Evolutionary conservation across 2,888 invertebrate genomes (phyloP).

Genomic region (Dioctria rufipes): DNA sequence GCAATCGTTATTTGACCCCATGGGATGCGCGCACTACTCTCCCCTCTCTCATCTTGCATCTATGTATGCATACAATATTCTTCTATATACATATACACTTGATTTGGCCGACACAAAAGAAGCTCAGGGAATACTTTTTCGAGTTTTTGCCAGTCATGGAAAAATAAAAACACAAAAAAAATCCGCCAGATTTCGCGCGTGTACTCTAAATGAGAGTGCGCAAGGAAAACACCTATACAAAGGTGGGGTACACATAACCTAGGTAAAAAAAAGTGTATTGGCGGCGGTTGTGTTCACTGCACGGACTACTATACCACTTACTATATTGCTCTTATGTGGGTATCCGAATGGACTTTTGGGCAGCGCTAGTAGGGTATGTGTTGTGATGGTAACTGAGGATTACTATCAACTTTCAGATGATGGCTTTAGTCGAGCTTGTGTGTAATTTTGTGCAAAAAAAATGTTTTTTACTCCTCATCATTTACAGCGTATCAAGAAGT

Average conservation of each 20-base stretch:
- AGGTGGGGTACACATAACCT: conserved; percentile 18
- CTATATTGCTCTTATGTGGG: conserved; percentile 11
- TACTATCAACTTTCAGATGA: conserved; percentile 27
- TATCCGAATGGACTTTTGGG: neutral
- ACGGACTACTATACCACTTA: conserved; percentile 17
- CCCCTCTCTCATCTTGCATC: conserved; percentile 27
- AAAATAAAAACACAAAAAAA: conserved; percentile 21
- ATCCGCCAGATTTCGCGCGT: conserved; percentile 33
- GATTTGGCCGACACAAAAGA: conserved; percentile 45
- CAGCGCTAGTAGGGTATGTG: neutral
- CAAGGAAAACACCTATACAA: conserved; percentile 42
- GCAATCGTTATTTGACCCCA: conserved; percentile 42
- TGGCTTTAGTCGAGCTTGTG: conserved; percentile 5
- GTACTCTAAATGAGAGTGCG: conserved; percentile 38
- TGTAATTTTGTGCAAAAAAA: conserved; percentile 1
- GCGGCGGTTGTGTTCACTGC: conserved; percentile 5
- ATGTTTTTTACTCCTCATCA: conserved; percentile 5
- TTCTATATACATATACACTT: neutral
- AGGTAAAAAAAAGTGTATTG: conserved; percentile 5
- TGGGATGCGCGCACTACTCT: conserved; percentile 23
- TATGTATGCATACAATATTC: conserved; percentile 4
- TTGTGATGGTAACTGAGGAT: too few species aligned
- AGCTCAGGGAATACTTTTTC: conserved; percentile 40
- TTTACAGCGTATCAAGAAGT: conserved; percentile 2
- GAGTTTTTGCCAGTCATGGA: conserved; percentile 40